Base-by-base conservation (phyloP, 2,888 invertebrate genomes). In the Schizotus pectinicornis region DNA sequence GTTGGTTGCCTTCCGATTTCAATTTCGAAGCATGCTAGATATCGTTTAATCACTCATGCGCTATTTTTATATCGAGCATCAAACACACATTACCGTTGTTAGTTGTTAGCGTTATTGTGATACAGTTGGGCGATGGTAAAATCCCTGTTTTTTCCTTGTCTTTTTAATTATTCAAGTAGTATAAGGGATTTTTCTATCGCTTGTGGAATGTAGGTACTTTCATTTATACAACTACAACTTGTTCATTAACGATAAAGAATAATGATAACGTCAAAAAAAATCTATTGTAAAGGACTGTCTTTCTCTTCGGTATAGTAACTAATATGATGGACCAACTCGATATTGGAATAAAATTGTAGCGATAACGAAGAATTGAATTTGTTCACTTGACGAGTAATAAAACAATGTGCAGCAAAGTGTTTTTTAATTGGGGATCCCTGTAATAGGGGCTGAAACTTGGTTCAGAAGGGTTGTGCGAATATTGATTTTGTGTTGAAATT, bases 261-360 rank as follows among this genome's bases (percentile, higher is more conserved):
- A 22, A 22, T 22, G 22, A 5, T 22, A 5, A 22, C 2, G 7
- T 42, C 30, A 47, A 8, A 49, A n/a, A 22, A 35, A 35, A 35
- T 3, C 2, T 35, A 6, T 35, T 9, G 9, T 11, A 3, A 35
- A 35, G 11, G 36, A n/a, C 3, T 35, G 36, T 35, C n/a, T 35
- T 47, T 47, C 35, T 34, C 11, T 32, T 39, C 11, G 37, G 35
- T 32, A 12, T 31, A 39, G 50, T 36, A 33, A 51, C 13, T 41
- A 41, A 22, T 33, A 35, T n/a, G 48, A 47, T 9, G 55, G 55
- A 55, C 55, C 55, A 55, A 55, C 47, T 55, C 41, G 35, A 36
- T 52, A 52, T 52, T 54, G 54, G 47, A 52, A 35, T n/a, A 35
- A 9, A 11, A 35, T 35, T 35, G 36, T 35, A 22, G 22, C 22